phyloP scores from a whole-genome alignment of 2,797 vertebrate species.

The Catharus ustulatus region DNA sequence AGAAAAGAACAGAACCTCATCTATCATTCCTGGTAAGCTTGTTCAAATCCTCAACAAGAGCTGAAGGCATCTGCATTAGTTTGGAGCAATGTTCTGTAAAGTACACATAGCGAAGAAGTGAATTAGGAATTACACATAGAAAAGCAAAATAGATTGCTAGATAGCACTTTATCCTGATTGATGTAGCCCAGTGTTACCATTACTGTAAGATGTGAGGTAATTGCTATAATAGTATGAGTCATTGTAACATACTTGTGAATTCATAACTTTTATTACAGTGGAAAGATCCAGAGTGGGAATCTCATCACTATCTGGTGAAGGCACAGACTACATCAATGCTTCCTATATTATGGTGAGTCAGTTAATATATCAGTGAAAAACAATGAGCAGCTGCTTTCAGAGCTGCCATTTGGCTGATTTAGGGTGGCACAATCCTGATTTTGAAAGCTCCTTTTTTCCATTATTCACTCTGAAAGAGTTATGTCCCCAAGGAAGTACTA shows the following conservation, averaged over 20 bases:
- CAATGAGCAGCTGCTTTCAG: background rate
- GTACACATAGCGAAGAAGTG: background rate
- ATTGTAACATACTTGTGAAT: background rate
- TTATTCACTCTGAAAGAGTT: background rate
- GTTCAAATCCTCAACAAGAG: background rate
- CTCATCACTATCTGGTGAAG: conserved; percentile 83
- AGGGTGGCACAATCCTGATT: background rate
- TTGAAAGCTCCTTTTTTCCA: background rate
- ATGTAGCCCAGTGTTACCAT: background rate
- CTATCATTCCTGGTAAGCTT: conserved; percentile 87
- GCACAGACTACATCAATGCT: conserved; percentile 95
- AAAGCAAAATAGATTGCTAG: background rate
- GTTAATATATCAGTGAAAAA: background rate
- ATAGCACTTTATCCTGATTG: background rate
- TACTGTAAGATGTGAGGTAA: background rate
- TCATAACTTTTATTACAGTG: conserved; percentile 77
- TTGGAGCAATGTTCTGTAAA: background rate
- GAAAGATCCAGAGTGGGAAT: conserved; percentile 91
- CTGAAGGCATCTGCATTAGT: background rate
- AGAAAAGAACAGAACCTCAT: conserved; percentile 87
- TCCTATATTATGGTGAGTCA: conserved; percentile 90
- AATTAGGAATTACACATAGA: background rate
- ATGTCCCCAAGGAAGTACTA: background rate
- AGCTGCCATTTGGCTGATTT: background rate
- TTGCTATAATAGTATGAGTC: background rate